Percentiles rank a stretch among this genome's conserved stretches.
Evolutionary conservation across 1,140 invertebrate species (phyloP).

Genomic region (Tetragonula clypearis): DNA sequence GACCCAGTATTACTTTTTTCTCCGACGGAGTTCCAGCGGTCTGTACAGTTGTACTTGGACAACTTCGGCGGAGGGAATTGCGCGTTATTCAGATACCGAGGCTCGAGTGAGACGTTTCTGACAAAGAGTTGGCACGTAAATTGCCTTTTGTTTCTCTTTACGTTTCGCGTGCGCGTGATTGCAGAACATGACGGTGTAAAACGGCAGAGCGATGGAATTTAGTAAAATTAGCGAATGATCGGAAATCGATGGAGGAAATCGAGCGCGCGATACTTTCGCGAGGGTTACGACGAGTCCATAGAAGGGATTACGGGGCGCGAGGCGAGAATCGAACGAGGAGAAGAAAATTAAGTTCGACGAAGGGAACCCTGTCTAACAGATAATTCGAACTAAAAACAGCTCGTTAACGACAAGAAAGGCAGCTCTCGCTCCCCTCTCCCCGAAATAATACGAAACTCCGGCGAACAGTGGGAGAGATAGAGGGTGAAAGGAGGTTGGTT

Average conservation of each 20-base stretch:
- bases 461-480: not conserved
- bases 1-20: slow-evolving; percentile 11
- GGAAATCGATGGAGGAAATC: not conserved
- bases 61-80: not conserved
- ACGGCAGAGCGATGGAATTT: not conserved
- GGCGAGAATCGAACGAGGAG: not conserved
- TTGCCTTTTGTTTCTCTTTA: not conserved
- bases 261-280: not conserved
- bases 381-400: slow-evolving; percentile 39
- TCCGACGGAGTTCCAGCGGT: no score
- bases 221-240: not conserved
- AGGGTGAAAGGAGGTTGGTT: not conserved
- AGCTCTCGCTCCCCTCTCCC: not conserved
- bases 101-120: not conserved
- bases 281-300: not conserved
- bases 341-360: slow-evolving; percentile 4
- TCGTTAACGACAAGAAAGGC: slow-evolving; percentile 45
- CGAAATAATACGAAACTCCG: slow-evolving; percentile 38
- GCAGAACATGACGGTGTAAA: no score
- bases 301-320: no score
- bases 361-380: slow-evolving; percentile 4
- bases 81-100: not conserved
- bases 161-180: no score
- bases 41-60: not conserved
- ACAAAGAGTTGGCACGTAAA: slow-evolving; percentile 3